Evolutionary conservation across 2,113 vertebrate species (phyloP).

Genomic region (Psettodes erumei): DNA sequence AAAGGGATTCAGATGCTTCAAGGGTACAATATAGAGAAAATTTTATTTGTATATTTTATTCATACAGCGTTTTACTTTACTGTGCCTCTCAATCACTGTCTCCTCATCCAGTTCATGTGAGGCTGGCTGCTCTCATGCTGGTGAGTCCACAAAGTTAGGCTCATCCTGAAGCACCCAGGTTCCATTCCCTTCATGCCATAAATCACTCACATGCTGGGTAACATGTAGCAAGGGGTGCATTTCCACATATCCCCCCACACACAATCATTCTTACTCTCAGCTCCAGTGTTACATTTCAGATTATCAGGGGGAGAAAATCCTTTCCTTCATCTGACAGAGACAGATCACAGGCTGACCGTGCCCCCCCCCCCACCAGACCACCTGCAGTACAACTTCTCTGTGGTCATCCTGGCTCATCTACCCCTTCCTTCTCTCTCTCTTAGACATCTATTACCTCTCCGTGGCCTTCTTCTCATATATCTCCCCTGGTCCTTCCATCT

Average conservation of each 20-base stretch:
- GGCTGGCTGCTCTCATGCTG: conserved; percentile 41
- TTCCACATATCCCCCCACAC: conserved; percentile 30
- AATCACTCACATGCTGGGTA: conserved; percentile 57
- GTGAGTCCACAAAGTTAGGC: conserved; percentile 64
- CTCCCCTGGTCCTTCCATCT: conserved; percentile 65
- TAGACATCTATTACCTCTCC: conserved; percentile 65
- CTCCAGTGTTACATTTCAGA: conserved; percentile 41
- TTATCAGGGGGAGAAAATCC: conserved; percentile 53
- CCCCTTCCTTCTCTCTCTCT: conserved; percentile 23
- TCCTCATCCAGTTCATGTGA: conserved; percentile 13
- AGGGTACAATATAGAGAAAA: not conserved
- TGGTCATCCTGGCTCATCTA: conserved; percentile 55
- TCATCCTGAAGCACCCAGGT: conserved; percentile 54
- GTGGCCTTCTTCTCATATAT: conserved; percentile 66
- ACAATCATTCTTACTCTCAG: conserved; percentile 32
- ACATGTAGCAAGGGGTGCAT: conserved; percentile 21
- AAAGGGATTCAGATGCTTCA: not conserved
- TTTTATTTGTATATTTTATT: not conserved
- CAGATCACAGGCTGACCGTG: conserved; percentile 43
- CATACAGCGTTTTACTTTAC: not conserved
- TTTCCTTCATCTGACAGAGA: conserved; percentile 71
- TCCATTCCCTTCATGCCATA: conserved; percentile 60
- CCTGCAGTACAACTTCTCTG: conserved; percentile 46
- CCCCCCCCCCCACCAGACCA: conserved; percentile 28
- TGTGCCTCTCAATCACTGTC: not conserved